Evolutionary conservation across 30 jellyfish, hydroid and myxozoan genomes (phyloP).

Genomic region (Nemopilema nomurai): DNA sequence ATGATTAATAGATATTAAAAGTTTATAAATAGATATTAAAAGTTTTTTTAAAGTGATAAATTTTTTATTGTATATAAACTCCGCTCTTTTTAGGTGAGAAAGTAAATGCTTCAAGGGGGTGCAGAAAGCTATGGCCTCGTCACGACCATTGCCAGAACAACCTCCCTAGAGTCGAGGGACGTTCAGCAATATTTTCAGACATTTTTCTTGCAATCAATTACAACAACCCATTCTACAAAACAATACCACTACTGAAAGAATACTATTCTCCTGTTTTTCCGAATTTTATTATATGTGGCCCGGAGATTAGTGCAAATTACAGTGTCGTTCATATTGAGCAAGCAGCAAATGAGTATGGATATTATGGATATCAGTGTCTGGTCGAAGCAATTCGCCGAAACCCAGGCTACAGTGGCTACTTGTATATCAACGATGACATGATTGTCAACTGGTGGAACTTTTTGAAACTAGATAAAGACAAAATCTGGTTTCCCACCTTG

Average conservation of each 20-base stretch:
- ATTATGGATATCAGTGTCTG: constrained; percentile 54
- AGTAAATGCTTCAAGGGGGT: no score
- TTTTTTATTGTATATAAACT: no score
- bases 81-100: background rate
- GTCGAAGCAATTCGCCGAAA: constrained; percentile 49
- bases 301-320: constrained; percentile 3
- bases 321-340: constrained; percentile 8
- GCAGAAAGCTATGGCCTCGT: no score
- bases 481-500: constrained; percentile 19
- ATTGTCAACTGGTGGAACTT: constrained; percentile 74
- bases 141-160: no score
- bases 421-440: constrained; percentile 64
- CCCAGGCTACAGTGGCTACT: constrained; percentile 61
- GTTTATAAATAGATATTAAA: no score
- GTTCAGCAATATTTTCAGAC: background rate
- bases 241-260: background rate
- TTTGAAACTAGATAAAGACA: constrained; percentile 8
- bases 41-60: no score
- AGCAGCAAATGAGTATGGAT: constrained; percentile 35
- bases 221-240: constrained; percentile 38
- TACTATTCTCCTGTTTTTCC: constrained; percentile 37
- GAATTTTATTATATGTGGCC: constrained; percentile 48
- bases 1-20: no score
- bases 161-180: no score
- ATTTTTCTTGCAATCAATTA: constrained; percentile 43